Base-by-base conservation (phyloP, 2,888 invertebrate genomes). In the Idaea biselata region DNA sequence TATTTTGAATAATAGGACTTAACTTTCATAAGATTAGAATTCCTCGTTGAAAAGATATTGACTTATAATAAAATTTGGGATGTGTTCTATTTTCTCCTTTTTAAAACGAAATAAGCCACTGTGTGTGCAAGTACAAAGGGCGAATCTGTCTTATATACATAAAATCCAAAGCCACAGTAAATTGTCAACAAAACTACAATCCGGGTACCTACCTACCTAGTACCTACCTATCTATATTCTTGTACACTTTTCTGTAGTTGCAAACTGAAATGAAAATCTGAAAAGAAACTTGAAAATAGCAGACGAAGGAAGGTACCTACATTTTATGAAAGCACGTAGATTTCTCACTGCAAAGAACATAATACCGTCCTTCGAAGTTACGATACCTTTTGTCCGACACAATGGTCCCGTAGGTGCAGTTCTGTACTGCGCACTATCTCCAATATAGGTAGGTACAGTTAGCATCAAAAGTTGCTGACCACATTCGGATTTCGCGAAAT, bases 381-480 rank as follows among this genome's bases (percentile, higher is more conserved):
- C 73, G 72, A 71, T 70, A 75, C 70, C 73, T 71, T 76, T 82
- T 81, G 79, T 80, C 71, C 68, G 63, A 70, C 74, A 78, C 81
- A 81, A 79, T 80, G 70, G 72, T 76, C 80, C 70, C 81, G 59
- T 66, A 73, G 75, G 83, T 44, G 44, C 44, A 76, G 76, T 74
- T 73, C 69, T 76, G 77, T 71, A 73, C 78, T 75, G 75, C 76
- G 14, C 44, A 44, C 14, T 79, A 76, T 72, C 44, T 76, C 74
- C 77, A 63, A 66, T 66, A 64, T 64, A 62, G 63, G 61, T 64
- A 67, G 63, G 59, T 72, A 67, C 70, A 44, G 44, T 44, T 3
- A 3, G 7, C 44, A 14, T 44, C 44, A 44, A 14, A 44, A 44
- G 44, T 44, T 25, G 5, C 1, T 25, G 25, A 25, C 25, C 25